These are phyloP conservation scores for Desoria tigrina DNA, from an alignment of 2,888 invertebrate genomes.

Conservation along the genomic window DNA sequence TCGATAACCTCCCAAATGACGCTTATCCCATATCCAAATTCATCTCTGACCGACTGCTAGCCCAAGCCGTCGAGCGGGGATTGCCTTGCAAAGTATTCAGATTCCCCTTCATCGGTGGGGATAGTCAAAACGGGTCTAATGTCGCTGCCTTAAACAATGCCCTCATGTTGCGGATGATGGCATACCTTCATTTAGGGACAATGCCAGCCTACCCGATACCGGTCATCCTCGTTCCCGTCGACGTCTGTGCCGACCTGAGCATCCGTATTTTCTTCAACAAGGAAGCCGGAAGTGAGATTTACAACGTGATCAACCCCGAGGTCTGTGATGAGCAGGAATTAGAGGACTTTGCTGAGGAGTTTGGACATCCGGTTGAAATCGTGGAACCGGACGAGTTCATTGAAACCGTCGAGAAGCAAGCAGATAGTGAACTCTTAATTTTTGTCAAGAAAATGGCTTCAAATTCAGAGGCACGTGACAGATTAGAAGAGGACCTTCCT, in stretches of 20 bases:
- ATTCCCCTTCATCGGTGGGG: neutral
- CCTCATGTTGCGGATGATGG: slow-evolving; percentile 20
- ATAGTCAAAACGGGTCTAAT: neutral
- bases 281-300: slow-evolving; percentile 1
- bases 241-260: slow-evolving; percentile 7
- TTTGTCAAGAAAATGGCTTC: neutral
- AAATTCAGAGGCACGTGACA: slow-evolving; percentile 19
- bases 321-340: slow-evolving; percentile 22
- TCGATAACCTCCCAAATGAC: slow-evolving; percentile 9
- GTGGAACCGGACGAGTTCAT: slow-evolving; percentile 24
- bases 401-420: neutral
- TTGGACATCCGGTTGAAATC: slow-evolving; percentile 21
- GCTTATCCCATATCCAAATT: slow-evolving; percentile 16
- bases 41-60: neutral
- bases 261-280: slow-evolving; percentile 21
- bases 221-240: slow-evolving; percentile 16
- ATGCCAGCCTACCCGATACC: slow-evolving; percentile 26
- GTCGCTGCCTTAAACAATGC: slow-evolving; percentile 8
- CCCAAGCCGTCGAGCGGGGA: neutral
- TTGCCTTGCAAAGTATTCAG: slow-evolving; percentile 6
- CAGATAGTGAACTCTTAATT: neutral
- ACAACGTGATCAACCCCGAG: slow-evolving; percentile 18
- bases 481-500: slow-evolving; percentile 16
- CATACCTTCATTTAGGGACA: slow-evolving; percentile 15
- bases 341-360: slow-evolving; percentile 7